A percentile compares a stretch with the other conserved stretches of the same genome.
These are phyloP conservation scores for Micrasema longulum DNA, from an alignment of 1,140 invertebrate genomes.

Conservation along the genomic window DNA sequence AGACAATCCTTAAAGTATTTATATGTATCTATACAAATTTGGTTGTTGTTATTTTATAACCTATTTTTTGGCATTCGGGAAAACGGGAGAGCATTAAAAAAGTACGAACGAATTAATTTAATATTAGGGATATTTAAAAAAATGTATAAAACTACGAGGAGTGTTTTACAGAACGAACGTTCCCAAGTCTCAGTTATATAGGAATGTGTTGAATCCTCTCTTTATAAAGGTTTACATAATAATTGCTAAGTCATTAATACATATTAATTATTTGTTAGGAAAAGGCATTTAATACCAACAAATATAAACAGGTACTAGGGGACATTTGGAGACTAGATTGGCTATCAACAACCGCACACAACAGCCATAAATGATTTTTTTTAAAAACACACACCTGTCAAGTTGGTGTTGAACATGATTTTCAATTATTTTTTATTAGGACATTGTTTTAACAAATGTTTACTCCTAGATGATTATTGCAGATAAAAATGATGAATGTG, in stretches of 20 bases:
- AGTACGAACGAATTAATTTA: constrained; percentile 10
- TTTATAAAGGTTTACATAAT: constrained; percentile 3
- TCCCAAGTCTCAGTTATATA: constrained; percentile 30
- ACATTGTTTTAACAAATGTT: neutral
- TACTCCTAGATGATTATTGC: neutral
- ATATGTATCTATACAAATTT: too few relatives aligned
- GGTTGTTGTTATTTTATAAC: too few relatives aligned
- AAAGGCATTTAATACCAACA: constrained; percentile 19
- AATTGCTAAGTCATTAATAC: constrained; percentile 13
- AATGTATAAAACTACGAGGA: constrained; percentile 30
- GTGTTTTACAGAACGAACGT: constrained; percentile 14
- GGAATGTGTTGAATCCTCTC: constrained; percentile 16
- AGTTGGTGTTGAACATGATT: neutral
- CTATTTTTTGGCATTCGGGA: neutral
- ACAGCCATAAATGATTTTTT: neutral
- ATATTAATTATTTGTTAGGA: constrained; percentile 7
- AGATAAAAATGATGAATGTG: neutral
- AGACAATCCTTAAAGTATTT: too few relatives aligned
- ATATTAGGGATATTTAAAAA: constrained; percentile 27
- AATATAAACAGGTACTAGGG: constrained; percentile 23
- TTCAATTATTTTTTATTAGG: neutral
- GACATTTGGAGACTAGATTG: constrained; percentile 4
- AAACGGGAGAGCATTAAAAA: neutral
- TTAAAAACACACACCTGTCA: neutral
- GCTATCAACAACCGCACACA: neutral